Evolutionary conservation across 1,140 invertebrate genomes (phyloP).

Genomic region (Panulirus ornatus): DNA sequence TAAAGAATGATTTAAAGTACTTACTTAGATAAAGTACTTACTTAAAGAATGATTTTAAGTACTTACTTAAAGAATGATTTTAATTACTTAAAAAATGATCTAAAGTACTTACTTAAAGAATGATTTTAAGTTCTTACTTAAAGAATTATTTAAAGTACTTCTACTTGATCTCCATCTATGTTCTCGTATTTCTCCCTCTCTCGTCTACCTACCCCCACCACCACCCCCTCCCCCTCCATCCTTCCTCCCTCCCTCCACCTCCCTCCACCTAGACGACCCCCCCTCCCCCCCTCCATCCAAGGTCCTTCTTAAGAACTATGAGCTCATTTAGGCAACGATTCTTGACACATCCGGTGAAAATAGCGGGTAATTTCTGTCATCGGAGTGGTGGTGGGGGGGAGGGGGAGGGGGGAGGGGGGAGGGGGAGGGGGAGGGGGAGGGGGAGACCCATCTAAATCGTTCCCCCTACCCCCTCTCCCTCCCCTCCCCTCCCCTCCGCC

Average conservation of each 20-base stretch:
- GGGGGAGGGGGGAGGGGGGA: neutral
- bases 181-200: neutral
- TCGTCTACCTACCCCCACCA: neutral
- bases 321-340: too few relatives aligned
- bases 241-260: neutral
- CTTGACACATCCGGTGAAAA: too few relatives aligned
- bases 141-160: too few relatives aligned
- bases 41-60: too few relatives aligned
- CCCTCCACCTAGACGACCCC: neutral
- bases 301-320: neutral
- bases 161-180: too few relatives aligned
- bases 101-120: too few relatives aligned
- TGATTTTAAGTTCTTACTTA: too few relatives aligned
- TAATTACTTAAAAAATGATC: too few relatives aligned
- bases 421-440: neutral
- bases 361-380: too few relatives aligned
- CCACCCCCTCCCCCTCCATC: neutral
- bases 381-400: neutral
- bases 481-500: neutral
- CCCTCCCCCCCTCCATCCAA: neutral
- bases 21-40: too few relatives aligned
- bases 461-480: neutral
- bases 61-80: too few relatives aligned
- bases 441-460: neutral
- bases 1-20: too few relatives aligned